A percentile compares a stretch with the other conserved stretches of the same genome.
Evolutionary conservation across 2,113 vertebrate species (phyloP).

Genomic region (Hemibagrus wyckioides): DNA sequence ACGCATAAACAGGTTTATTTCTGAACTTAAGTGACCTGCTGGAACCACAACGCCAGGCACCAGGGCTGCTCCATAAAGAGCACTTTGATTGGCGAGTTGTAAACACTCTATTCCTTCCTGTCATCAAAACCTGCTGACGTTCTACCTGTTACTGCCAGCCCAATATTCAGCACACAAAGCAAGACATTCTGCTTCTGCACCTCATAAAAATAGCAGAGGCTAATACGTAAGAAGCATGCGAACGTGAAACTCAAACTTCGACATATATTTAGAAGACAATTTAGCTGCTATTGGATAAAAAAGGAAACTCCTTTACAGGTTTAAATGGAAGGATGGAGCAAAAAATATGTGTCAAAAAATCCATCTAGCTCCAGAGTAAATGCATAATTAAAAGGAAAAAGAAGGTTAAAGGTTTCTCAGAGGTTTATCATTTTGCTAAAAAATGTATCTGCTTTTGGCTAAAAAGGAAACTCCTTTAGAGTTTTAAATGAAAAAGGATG

Average conservation of each 20-base stretch:
- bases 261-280: not conserved
- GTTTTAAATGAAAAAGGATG: too few relatives aligned
- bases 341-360: not conserved
- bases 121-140: slow-evolving; percentile 45
- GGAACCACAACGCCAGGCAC: slow-evolving; percentile 40
- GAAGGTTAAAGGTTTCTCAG: too few relatives aligned
- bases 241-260: slow-evolving; percentile 5
- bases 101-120: slow-evolving; percentile 43
- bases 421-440: too few relatives aligned
- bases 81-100: slow-evolving; percentile 45
- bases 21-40: slow-evolving; percentile 37
- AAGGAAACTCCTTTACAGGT: not conserved
- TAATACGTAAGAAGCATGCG: not conserved
- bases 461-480: too few relatives aligned
- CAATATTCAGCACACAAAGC: slow-evolving; percentile 39
- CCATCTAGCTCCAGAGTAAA: too few relatives aligned
- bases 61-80: slow-evolving; percentile 36
- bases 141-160: slow-evolving; percentile 39
- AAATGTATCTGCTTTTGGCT: too few relatives aligned
- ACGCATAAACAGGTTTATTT: slow-evolving; percentile 13
- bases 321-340: not conserved
- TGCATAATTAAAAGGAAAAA: too few relatives aligned
- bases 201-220: slow-evolving; percentile 38
- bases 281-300: not conserved
- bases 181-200: slow-evolving; percentile 16